Evolutionary conservation across 2,113 vertebrate genomes (phyloP).

Genomic region (Odocoileus virginianus): DNA sequence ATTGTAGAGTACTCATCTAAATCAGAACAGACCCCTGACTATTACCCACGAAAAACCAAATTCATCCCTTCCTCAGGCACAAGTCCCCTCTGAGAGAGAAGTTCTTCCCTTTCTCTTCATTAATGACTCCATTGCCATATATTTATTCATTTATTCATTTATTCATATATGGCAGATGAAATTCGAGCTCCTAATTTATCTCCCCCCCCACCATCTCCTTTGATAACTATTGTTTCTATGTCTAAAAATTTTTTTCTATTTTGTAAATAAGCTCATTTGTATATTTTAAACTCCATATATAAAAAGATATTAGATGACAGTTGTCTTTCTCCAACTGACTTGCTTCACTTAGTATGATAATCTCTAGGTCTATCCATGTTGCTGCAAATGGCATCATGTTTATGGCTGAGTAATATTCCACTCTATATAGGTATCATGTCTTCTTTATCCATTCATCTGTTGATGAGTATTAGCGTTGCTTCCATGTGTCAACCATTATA

Average conservation of each 20-base stretch:
- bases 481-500: too few species aligned
- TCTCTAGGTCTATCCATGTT: background rate
- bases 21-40: background rate
- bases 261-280: background rate
- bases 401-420: background rate
- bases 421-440: background rate
- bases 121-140: background rate
- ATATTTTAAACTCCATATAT: background rate
- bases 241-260: background rate
- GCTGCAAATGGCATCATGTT: background rate
- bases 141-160: background rate
- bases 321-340: background rate
- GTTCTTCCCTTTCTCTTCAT: background rate
- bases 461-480: fast-evolving
- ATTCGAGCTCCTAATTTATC: background rate
- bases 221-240: background rate
- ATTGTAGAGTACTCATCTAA: background rate
- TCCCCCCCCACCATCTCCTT: background rate
- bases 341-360: background rate
- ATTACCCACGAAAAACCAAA: background rate
- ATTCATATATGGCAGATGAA: background rate
- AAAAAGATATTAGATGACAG: background rate
- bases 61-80: background rate
- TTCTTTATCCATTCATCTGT: background rate
- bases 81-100: background rate